phyloP scores from a whole-genome alignment of 1,140 invertebrate genomes.

The Wiebesia pumilae region DNA sequence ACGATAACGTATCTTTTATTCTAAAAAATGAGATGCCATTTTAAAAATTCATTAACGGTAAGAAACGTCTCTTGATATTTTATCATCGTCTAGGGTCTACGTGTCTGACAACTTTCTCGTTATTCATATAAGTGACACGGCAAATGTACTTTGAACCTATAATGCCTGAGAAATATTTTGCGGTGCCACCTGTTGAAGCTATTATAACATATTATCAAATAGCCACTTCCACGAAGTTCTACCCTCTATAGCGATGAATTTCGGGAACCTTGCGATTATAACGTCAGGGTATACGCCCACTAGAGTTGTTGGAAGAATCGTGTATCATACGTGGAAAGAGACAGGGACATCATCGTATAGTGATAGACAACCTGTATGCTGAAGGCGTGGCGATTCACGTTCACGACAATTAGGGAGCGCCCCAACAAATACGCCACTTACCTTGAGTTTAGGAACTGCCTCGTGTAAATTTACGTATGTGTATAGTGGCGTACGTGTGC shows the following conservation, averaged over 20 bases:
- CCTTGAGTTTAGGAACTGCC: not conserved
- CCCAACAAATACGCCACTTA: conserved; percentile 60
- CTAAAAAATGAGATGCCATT: too few species aligned
- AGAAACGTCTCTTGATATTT: not conserved
- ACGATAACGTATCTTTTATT: too few species aligned
- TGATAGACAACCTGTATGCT: conserved; percentile 62
- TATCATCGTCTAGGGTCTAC: not conserved
- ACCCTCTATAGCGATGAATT: not conserved
- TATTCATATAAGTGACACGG: not conserved
- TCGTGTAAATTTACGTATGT: not conserved
- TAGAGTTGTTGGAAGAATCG: not conserved
- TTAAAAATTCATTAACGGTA: conserved; percentile 27
- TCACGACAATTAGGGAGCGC: conserved; percentile 68
- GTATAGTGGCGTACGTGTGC: too few species aligned
- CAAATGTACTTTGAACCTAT: too few species aligned
- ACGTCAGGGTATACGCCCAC: not conserved
- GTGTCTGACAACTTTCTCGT: not conserved
- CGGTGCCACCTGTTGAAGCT: too few species aligned
- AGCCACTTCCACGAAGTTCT: not conserved
- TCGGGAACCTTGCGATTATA: not conserved
- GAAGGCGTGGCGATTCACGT: conserved; percentile 64
- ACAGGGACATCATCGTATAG: not conserved
- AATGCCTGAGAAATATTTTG: too few species aligned
- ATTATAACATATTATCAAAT: too few species aligned
- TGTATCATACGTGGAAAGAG: not conserved